A percentile compares a stretch with the other conserved stretches of the same genome.
Conservation (phyloP, 1,140 invertebrate genomes). For the Cydia strobilella region DNA sequence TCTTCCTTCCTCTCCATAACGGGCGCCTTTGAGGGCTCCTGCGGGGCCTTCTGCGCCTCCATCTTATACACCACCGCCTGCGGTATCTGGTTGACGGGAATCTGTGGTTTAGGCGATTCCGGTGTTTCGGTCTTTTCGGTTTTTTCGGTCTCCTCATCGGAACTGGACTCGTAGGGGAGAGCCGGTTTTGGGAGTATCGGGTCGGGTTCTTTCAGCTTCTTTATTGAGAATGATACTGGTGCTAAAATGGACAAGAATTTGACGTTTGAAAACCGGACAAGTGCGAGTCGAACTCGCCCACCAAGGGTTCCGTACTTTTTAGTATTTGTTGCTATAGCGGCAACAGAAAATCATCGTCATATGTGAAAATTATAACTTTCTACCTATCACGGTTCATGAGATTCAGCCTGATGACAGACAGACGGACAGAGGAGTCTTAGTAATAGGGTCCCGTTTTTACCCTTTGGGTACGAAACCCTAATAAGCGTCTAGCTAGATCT, state of each 20-base stretch:
- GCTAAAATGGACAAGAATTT: slow-evolving; percentile 72
- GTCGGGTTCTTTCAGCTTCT: slow-evolving; percentile 88
- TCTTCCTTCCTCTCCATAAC: background rate
- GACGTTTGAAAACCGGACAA: background rate
- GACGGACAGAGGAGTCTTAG: no score
- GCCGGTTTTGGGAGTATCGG: slow-evolving; percentile 84
- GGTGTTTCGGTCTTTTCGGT: slow-evolving; percentile 51
- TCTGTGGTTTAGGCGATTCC: slow-evolving; percentile 36
- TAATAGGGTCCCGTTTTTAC: no score
- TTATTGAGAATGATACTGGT: slow-evolving; percentile 90
- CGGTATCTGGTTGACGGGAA: slow-evolving; percentile 45
- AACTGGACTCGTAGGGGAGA: slow-evolving; percentile 87
- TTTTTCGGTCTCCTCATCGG: slow-evolving; percentile 81
- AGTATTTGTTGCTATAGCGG: no score
- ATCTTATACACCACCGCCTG: slow-evolving; percentile 68
- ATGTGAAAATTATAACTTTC: no score
- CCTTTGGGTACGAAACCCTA: no score
- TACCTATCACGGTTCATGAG: no score
- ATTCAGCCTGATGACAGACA: no score
- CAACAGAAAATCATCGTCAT: no score
- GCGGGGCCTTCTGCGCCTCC: slow-evolving; percentile 40
- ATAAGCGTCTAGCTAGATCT: no score
- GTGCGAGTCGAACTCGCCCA: no score
- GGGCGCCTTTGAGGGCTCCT: background rate
- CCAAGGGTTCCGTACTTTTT: no score